Percentiles rank a stretch among this genome's conserved stretches.
Conservation (phyloP, 1,140 invertebrate genomes). For the Trichoplusia ni region DNA sequence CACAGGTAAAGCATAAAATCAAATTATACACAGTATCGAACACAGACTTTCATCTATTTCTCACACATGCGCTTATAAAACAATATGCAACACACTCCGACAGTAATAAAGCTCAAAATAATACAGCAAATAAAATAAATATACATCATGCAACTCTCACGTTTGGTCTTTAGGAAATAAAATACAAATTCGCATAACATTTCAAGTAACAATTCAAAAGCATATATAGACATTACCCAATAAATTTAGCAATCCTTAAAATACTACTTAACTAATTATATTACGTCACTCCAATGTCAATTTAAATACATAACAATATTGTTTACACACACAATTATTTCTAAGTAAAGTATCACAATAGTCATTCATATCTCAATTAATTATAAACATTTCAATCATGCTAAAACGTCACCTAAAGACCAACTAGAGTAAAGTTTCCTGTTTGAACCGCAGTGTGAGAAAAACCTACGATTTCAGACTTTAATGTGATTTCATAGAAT, state of each 20-base stretch:
- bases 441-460: constrained; percentile 71
- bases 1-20: constrained; percentile 71
- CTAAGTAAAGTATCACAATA: constrained; percentile 29
- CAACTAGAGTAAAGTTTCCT: constrained; percentile 62
- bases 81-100: constrained; percentile 54
- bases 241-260: constrained; percentile 79
- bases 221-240: constrained; percentile 70
- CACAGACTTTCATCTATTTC: constrained; percentile 59
- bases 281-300: constrained; percentile 61
- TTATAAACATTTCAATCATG: constrained; percentile 54
- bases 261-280: constrained; percentile 60
- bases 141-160: constrained; percentile 74
- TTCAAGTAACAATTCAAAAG: constrained; percentile 52
- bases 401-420: constrained; percentile 68
- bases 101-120: constrained; percentile 59
- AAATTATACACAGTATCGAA: constrained; percentile 44
- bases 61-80: constrained; percentile 76
- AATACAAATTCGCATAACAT: constrained; percentile 56
- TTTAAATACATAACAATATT: constrained; percentile 32
- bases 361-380: constrained; percentile 8
- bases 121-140: constrained; percentile 65
- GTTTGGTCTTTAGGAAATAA: constrained; percentile 80
- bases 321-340: constrained; percentile 26
- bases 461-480: constrained; percentile 39
- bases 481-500: constrained; percentile 73